Evolutionary conservation across 2,888 invertebrate genomes (phyloP), one percentile per base, ranked within the genome.

Genomic region (Campaea margaritaria): DNA sequence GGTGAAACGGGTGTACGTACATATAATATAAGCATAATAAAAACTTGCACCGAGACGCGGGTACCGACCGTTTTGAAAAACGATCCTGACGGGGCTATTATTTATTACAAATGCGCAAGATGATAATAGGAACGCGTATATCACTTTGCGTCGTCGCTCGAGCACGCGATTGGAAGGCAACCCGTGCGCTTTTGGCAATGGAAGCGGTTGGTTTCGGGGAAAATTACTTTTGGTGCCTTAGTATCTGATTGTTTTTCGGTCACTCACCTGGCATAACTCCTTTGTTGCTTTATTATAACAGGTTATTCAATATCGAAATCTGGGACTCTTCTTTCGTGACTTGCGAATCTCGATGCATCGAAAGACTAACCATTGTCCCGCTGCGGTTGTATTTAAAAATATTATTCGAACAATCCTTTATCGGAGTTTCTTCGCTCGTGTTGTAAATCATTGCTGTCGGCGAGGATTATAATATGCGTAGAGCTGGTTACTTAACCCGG

Each of bases 201-300:
- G 81, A 70, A 75, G 82, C 81, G 82, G 78, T 74, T 68, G 85
- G 82, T 84, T 90, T 89, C 91, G 80, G 79, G 76, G 89, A 91
- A 82, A 86, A 89, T 89, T 86, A 82, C 85, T 81, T 86, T 89
- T 79, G 79, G 84, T 78, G 82, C 82, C 86, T 86, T 86, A 89
- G 89, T 89, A 85, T 85, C 79, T 81, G 89, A 89, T 91, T 91
- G 89, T 89, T 86, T 87, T 81, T 80, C 86, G 91, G 91, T 87
- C 90, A 84, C 61, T 87, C 80, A 78, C 89, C 91, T 76, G 69
- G 62, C 59, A 66, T 70, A 69, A 74, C 74, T 71, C 74, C 78
- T 83, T 82, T 82, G 79, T 83, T 81, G 74, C 78, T 79, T 83
- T 83, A 79, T 81, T 79, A 76, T 72, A 77, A 79, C 81, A 76